Evolutionary conservation across 1,140 invertebrate genomes (phyloP).

Genomic region (Drosophila grimshawi): DNA sequence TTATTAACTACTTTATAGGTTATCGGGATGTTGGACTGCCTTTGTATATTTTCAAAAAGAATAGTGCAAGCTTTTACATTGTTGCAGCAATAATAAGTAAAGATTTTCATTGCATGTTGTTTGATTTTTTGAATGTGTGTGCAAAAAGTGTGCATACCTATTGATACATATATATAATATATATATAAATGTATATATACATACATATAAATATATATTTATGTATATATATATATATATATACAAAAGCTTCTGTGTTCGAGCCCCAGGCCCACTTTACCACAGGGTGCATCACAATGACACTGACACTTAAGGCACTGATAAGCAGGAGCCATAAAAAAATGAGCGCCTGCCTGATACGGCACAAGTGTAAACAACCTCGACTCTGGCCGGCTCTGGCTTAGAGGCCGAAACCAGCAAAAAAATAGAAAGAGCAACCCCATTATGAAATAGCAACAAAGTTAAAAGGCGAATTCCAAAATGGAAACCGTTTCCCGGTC

Average conservation of each 20-base stretch:
- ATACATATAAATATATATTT: neutral
- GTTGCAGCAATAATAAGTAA: too few relatives aligned
- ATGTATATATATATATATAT: slow-evolving; percentile 2
- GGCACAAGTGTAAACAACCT: slow-evolving; percentile 71
- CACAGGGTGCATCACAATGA: slow-evolving; percentile 68
- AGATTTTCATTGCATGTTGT: too few relatives aligned
- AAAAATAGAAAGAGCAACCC: neutral
- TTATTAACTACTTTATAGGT: too few relatives aligned
- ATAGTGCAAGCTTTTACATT: too few relatives aligned
- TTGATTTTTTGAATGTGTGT: too few relatives aligned
- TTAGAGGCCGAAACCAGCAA: slow-evolving; percentile 32
- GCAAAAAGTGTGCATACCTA: too few relatives aligned
- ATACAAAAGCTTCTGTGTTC: slow-evolving; percentile 22
- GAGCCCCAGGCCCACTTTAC: slow-evolving; percentile 73
- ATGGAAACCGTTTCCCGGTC: too few relatives aligned
- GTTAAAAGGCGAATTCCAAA: too few relatives aligned
- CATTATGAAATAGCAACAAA: neutral
- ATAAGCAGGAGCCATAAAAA: slow-evolving; percentile 65
- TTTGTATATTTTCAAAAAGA: too few relatives aligned
- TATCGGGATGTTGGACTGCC: too few relatives aligned
- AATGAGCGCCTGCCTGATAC: slow-evolving; percentile 44
- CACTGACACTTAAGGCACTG: slow-evolving; percentile 47
- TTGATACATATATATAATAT: neutral
- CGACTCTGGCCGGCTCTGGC: slow-evolving; percentile 35
- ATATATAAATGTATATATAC: slow-evolving; percentile 8